phyloP scores from a whole-genome alignment of 2,888 invertebrate species.

The Hypomecis atomaria region DNA sequence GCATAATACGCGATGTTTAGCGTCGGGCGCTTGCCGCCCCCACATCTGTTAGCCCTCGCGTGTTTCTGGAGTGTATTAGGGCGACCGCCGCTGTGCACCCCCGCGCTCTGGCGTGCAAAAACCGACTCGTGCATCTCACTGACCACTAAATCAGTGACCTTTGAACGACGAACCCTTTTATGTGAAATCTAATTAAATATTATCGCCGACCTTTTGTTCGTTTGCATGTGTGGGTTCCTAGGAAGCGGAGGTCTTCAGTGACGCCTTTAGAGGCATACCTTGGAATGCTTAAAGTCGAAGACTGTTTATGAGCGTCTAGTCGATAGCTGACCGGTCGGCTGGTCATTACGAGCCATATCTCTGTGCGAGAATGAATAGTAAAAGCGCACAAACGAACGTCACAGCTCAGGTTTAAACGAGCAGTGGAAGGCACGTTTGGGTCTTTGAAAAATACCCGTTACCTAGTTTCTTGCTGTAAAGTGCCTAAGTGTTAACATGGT shows the following conservation, averaged over 20 bases:
- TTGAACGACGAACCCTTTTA: constrained; percentile 57
- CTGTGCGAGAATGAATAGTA: constrained; percentile 79
- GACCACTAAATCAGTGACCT: constrained; percentile 67
- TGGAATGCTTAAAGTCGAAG: constrained; percentile 74
- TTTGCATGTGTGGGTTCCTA: constrained; percentile 55
- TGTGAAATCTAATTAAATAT: constrained; percentile 57
- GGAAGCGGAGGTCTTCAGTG: constrained; percentile 64
- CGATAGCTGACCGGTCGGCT: constrained; percentile 74
- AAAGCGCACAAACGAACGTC: constrained; percentile 73
- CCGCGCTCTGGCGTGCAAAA: constrained; percentile 46
- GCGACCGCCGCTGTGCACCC: constrained; percentile 71
- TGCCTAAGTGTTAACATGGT: constrained; percentile 23
- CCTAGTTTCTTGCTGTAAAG: constrained; percentile 26
- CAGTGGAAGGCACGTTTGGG: constrained; percentile 71
- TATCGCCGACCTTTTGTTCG: constrained; percentile 51
- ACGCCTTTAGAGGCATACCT: constrained; percentile 71
- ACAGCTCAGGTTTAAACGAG: constrained; percentile 70
- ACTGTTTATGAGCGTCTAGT: constrained; percentile 79
- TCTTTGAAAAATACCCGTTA: constrained; percentile 39
- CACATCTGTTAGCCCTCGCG: constrained; percentile 47
- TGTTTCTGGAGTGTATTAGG: constrained; percentile 57
- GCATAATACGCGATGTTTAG: constrained; percentile 8
- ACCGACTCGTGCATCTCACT: constrained; percentile 54
- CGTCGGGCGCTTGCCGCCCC: constrained; percentile 37
- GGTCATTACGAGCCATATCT: constrained; percentile 81